Base-by-base conservation (phyloP, 2,888 invertebrate species). In the Syrista parreyssii region DNA sequence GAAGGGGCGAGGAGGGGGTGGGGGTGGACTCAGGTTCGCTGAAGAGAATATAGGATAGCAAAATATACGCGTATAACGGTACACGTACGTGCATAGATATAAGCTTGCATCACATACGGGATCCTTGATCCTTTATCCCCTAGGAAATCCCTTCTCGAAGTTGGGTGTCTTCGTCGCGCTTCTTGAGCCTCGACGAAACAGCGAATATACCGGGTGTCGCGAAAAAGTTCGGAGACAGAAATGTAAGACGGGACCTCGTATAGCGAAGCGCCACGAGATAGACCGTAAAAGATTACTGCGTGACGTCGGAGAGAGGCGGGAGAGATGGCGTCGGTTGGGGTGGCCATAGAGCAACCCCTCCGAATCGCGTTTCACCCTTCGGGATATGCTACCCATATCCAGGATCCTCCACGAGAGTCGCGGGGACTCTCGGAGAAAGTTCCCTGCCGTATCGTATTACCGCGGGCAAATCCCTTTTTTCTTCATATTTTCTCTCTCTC, bases 391-490 rank as follows among this genome's bases (percentile, higher is more conserved):
- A 76, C 79, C 75, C 75, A 68, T 40, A 75, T 75, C 74, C 78
- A 74, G 80, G 78, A 77, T 77, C 77, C 40, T 55, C 23, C 40
- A 55, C 0, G 40, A 55, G 40, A 55, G 40, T 23, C 40, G 1
- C 23, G 23, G 40, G 23, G 40, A 55, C 40, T 55, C 78, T 68
- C 77, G 33, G 68, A 15, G 68, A 76, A 23, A 32, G 36, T 69
- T 79, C 85, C 84, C 86, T 85, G 86, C 87, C 86, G 84, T 88
- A 89, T 89, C 88, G 86, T 88, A 89, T 89, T 89, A 89, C 88
- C 85, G 81, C 82, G 83, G 77, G 84, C 82, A 85, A 87, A 87
- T 88, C 88, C 88, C 86, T 86, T 82, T 84, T 83, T 79, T 80
- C 81, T 76, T 75, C 68, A 74, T 68, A 79, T 76, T 74, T 72